Base-by-base conservation (phyloP, 2,797 vertebrate genomes). In the Pseudomugil gertrudae region DNA sequence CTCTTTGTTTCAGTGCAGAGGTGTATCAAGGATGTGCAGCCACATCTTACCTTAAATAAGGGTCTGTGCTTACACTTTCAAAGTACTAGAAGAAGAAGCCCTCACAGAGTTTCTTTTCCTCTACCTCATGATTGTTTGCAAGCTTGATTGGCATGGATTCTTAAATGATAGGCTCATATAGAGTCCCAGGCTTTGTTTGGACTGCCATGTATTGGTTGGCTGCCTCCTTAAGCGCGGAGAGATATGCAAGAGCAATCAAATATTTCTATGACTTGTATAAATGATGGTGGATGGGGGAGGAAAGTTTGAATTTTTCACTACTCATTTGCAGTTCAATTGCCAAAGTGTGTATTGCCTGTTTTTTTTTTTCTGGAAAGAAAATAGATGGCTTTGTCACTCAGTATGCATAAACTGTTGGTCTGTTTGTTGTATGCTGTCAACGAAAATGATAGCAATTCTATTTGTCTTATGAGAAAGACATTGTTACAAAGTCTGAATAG, bases 271-370 rank as follows among this genome's bases (percentile, higher is more conserved):
- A 80, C 81, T 89, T 76, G 84, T 83, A 84, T 87, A 91, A 91
- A 90, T 87, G 87, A 86, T 50, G 81, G 83, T 50, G 80, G 86
- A 86, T 81, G 78, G 85, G 73, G 52, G 24, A 57, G 52, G 32
- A 63, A 85, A 91, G 84, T 92, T 90, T 81, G 73, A 85, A 84
- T 90, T 90, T 86, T 85, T 88, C 85, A 85, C 87, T 89, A 85
- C 89, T 92, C 89, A 90, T 93, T 93, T 93, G 89, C 72, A 81
- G 89, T 89, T 92, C 87, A 92, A 92, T 93, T 91, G 90, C 83
- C 86, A 81, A 81, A 89, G 87, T 81, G 84, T 84, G 83, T 87
- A 88, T 90, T 90, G 89, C 86, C 80, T 88, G 81, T 89, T 91
- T 89, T 90, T 91, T 89, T 90, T 91, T 89, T 88, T 69, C 69